These are phyloP conservation scores for Labeo rohita DNA, from an alignment of 2,113 vertebrate genomes.

Conservation along the genomic window DNA sequence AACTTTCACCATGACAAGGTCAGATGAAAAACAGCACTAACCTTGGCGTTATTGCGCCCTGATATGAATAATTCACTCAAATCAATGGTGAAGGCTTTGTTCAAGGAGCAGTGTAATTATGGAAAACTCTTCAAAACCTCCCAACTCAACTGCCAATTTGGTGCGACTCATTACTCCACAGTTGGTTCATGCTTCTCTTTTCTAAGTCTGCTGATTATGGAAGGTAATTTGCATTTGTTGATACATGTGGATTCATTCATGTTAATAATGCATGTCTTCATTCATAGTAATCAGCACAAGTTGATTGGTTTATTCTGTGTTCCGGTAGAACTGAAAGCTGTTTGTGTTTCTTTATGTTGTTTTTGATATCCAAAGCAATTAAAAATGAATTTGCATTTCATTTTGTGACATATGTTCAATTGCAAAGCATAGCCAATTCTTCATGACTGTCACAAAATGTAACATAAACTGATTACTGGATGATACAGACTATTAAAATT, in stretches of 20 bases:
- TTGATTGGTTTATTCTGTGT: constrained; percentile 12
- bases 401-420: background rate
- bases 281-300: constrained; percentile 23
- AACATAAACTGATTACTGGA: background rate
- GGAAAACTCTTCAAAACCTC: constrained; percentile 21
- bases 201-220: constrained; percentile 14
- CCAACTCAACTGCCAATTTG: constrained; percentile 7
- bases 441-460: background rate
- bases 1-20: background rate
- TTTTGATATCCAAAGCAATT: background rate
- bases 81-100: constrained; percentile 22
- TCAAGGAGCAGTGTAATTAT: constrained; percentile 1
- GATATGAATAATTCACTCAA: background rate
- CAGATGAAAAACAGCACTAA: background rate
- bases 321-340: background rate
- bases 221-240: constrained; percentile 26
- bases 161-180: constrained; percentile 10
- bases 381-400: background rate
- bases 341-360: background rate
- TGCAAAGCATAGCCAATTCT: background rate
- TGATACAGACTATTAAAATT: background rate
- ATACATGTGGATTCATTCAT: constrained; percentile 38
- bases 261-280: constrained; percentile 26
- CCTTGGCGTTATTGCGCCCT: background rate
- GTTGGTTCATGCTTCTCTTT: constrained; percentile 21